A percentile compares a stretch with the other conserved stretches of the same genome.
Conservation (phyloP, 2,888 invertebrate species). For the Drosophila quinaria region DNA sequence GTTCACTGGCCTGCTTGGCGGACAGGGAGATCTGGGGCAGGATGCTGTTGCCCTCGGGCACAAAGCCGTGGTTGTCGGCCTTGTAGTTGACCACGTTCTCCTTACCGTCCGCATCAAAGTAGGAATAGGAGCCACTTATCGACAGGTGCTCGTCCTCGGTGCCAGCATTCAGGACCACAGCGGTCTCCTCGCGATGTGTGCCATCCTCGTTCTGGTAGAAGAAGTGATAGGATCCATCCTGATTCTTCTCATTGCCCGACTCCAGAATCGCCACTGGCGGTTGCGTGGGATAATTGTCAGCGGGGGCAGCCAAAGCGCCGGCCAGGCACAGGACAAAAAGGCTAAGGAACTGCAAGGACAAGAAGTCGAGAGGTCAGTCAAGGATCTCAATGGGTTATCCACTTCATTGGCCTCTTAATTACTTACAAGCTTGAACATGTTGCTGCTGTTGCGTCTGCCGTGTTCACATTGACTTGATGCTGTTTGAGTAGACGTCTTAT, state of each 20-base stretch:
- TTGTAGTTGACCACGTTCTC: slow-evolving; percentile 83
- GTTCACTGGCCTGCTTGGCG: slow-evolving; percentile 76
- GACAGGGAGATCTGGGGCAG: slow-evolving; percentile 76
- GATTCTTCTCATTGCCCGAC: slow-evolving; percentile 73
- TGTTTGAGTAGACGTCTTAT: slow-evolving; percentile 43
- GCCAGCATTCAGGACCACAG: slow-evolving; percentile 79
- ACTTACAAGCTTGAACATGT: slow-evolving; percentile 79
- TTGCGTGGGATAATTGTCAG: slow-evolving; percentile 30
- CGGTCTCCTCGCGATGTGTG: slow-evolving; percentile 80
- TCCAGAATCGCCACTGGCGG: slow-evolving; percentile 78
- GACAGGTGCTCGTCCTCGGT: slow-evolving; percentile 74
- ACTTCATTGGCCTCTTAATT: neutral
- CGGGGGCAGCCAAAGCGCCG: slow-evolving; percentile 65
- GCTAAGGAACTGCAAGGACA: slow-evolving; percentile 44
- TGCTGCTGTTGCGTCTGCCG: slow-evolving; percentile 44
- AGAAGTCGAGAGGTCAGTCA: neutral
- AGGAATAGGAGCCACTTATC: slow-evolving; percentile 83
- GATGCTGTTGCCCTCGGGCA: slow-evolving; percentile 83
- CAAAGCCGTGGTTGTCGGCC: slow-evolving; percentile 84
- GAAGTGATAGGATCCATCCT: slow-evolving; percentile 84
- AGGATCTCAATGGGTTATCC: slow-evolving; percentile 9
- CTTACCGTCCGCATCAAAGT: slow-evolving; percentile 81
- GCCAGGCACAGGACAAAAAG: slow-evolving; percentile 50
- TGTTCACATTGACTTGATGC: slow-evolving; percentile 47
- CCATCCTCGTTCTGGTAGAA: slow-evolving; percentile 83